Base-by-base conservation (phyloP, 1,140 invertebrate genomes). In the Bombus superbus region DNA sequence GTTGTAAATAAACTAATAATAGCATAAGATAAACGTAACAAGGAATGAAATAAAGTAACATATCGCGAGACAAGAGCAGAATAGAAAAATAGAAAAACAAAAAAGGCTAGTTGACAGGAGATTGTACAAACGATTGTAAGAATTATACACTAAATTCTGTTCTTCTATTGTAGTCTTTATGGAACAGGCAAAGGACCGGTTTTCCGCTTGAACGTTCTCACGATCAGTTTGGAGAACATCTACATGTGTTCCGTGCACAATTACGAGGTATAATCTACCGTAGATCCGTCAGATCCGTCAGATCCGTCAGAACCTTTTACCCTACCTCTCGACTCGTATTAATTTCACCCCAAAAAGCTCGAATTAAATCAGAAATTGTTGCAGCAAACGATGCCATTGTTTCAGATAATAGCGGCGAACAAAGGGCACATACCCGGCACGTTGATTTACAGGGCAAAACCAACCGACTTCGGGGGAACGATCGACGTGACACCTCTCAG, bases 121-220 rank as follows among this genome's bases (percentile, higher is more conserved):
- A 38, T 1, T 35, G 53, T 75, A 22, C 47, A 22, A 53, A 53
- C 22, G 18, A 53, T 53, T 53, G 47, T 53, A 53, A 22, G 5
- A 53, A 18, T 53, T 53, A 53, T 8, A 8, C 25, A 15, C 6
- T n/a, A n/a, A 79, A 79, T 64, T 25, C 1, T 40, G 22, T 18
- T 11, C 2, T 32, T 72, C 35, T 9, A 44, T 59, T 80, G 8
- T 75, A 91, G 88, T n/a, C 82, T 95, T 13, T 62, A 28, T 32
- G 95, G 94, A 53, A 89, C 53, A 42, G 91, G 93, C 13, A 83
- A 91, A 59, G 94, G 94, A 10, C 94, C 95, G 42, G 80, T 91
- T 35, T 82, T 95, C n/a, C 88, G 90, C 68, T 78, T 95, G 38
- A 93, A 92, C 38, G 89, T 93, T 18, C 81, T 92, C 64, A 93